Base-by-base conservation (phyloP, 2,797 vertebrate genomes). In the Sebastes matsubarae region DNA sequence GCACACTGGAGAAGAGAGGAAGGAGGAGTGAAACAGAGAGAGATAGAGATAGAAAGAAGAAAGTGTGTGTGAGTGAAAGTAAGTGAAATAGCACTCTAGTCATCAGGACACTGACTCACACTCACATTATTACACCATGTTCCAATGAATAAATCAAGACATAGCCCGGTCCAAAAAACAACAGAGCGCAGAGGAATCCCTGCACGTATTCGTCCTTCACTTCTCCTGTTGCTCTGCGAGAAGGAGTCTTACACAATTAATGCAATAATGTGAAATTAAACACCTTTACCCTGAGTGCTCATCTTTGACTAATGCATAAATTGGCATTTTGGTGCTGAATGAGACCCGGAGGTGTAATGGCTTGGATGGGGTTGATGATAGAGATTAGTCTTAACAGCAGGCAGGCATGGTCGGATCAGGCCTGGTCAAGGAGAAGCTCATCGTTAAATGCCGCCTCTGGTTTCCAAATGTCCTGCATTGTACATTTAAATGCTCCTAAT, bases 251-350 rank as follows among this genome's bases (percentile, higher is more conserved):
- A 9, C 29, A 77, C 78, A 76, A 63, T 86, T 82, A 80, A 87
- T 86, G 74, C 68, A 70, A 80, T 87, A 82, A 88, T 87, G 66
- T 82, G 61, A 88, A 82, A 89, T 86, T 86, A 91, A 91, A 86
- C 64, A 83, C 81, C 66, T 87, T 78, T 74, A 67, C 61, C 79
- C 72, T 55, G 25, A 87, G 75, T 78, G 69, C 82, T 77, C 72
- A 29, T 81, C 68, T 84, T 54, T 80, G 80, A 89, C 81, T 88
- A 80, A 90, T 84, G 85, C 64, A 68, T 59, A 82, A 87, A 88
- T 79, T 77, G 84, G 36, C 75, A 75, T 87, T 85, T 83, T 38
- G 79, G 32, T 88, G 82, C 80, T 42, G 73, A 76, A 89, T 65
- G 79, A 86, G 74, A 86, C 83, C 87, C 70, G 0, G 72, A 74